Conservation (phyloP, 2,888 invertebrate species). For the Myopa testacea region DNA sequence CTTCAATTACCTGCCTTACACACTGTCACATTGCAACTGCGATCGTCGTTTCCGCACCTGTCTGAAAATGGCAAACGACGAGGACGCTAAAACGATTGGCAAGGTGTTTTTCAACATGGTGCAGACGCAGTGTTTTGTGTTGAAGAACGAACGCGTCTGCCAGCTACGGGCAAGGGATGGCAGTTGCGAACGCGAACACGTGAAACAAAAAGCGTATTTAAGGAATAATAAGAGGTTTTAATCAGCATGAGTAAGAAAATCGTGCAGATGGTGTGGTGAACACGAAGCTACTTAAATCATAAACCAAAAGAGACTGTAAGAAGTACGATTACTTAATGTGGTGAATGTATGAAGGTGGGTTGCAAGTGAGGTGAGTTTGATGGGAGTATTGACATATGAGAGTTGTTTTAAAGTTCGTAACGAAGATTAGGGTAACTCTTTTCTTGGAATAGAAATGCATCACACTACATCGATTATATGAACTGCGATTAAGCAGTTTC, state of each 20-base stretch:
- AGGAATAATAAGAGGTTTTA: conserved; percentile 74
- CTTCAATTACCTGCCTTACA: conserved; percentile 91
- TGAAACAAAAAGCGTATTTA: conserved; percentile 79
- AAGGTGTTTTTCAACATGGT: conserved; percentile 95
- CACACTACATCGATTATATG: too few relatives aligned
- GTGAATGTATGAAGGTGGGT: too few relatives aligned
- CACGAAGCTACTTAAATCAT: neutral
- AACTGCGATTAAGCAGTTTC: too few relatives aligned
- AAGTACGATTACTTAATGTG: too few relatives aligned
- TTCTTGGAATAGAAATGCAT: too few relatives aligned
- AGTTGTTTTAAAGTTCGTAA: too few relatives aligned
- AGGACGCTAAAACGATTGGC: conserved; percentile 90
- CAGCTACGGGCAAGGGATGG: conserved; percentile 87
- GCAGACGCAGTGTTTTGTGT: conserved; percentile 92
- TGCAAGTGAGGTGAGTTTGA: too few relatives aligned
- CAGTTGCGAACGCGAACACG: conserved; percentile 77
- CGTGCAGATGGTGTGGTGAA: conserved; percentile 30
- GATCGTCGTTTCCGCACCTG: conserved; percentile 93
- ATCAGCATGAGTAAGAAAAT: conserved; percentile 12
- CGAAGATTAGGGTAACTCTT: too few relatives aligned
- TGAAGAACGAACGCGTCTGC: conserved; percentile 84
- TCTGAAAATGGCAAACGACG: conserved; percentile 86
- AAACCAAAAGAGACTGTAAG: too few relatives aligned
- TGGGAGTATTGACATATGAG: too few relatives aligned
- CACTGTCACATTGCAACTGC: conserved; percentile 91